phyloP scores from a whole-genome alignment of 2,797 vertebrate species.

The Eulemur mongoz region DNA sequence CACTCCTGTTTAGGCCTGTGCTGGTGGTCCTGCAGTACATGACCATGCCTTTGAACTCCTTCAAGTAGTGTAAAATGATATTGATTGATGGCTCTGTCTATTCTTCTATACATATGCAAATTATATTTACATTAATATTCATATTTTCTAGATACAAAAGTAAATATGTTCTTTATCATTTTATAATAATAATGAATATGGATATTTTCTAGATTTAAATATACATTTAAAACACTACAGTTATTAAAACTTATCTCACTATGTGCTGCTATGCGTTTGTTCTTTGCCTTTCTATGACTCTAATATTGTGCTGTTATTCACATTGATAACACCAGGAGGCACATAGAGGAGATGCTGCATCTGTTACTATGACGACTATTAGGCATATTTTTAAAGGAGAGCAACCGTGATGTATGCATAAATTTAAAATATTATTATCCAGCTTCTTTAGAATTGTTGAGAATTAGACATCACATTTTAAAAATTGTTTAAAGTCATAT shows the following conservation, averaged over 20 bases:
- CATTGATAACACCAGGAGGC: constrained; percentile 43
- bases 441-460: neutral
- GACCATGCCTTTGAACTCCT: neutral
- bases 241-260: constrained; percentile 36
- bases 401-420: neutral
- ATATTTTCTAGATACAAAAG: constrained; percentile 28
- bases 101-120: constrained; percentile 61
- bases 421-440: constrained; percentile 33
- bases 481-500: neutral
- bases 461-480: neutral
- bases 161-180: constrained; percentile 14
- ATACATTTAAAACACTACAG: neutral
- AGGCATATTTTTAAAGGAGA: constrained; percentile 31
- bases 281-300: constrained; percentile 15
- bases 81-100: constrained; percentile 33
- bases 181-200: constrained; percentile 13
- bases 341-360: neutral
- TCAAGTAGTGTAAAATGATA: neutral
- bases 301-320: constrained; percentile 39
- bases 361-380: constrained; percentile 59
- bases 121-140: constrained; percentile 36
- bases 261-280: neutral
- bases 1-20: neutral
- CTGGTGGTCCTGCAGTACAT: neutral
- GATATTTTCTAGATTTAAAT: constrained; percentile 54